Conservation (phyloP, 2,888 invertebrate species). For the Bellardia bayeri region DNA sequence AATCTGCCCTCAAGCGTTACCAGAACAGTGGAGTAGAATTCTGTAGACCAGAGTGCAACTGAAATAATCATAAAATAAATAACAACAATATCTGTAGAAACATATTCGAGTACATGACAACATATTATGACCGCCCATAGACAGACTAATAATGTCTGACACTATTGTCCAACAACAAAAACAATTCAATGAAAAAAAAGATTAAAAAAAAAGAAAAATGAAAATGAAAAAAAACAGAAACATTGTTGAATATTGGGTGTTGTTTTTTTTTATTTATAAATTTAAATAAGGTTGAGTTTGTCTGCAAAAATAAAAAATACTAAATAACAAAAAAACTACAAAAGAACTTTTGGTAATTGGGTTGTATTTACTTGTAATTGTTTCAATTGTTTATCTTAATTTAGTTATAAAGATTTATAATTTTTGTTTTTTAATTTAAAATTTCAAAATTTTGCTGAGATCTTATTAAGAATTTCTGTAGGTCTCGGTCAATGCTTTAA, state of each 20-base stretch:
- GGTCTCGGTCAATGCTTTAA: slow-evolving; percentile 71
- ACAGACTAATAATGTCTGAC: slow-evolving; percentile 49
- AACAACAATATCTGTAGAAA: background rate
- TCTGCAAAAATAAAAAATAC: background rate
- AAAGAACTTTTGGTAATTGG: too few species aligned
- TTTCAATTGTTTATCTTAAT: too few species aligned
- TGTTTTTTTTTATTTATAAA: slow-evolving; percentile 57
- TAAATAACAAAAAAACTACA: too few species aligned
- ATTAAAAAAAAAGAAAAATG: background rate
- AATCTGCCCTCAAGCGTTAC: slow-evolving; percentile 61
- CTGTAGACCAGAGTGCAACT: slow-evolving; percentile 42
- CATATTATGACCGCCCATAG: slow-evolving; percentile 28
- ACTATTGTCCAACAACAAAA: background rate
- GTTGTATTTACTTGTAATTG: too few species aligned
- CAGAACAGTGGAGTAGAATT: background rate
- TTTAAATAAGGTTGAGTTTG: slow-evolving; percentile 72
- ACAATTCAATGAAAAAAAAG: background rate
- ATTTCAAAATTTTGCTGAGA: too few species aligned
- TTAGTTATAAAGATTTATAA: too few species aligned
- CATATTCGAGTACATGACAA: slow-evolving; percentile 24
- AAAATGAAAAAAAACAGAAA: background rate
- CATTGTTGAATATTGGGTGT: slow-evolving; percentile 25
- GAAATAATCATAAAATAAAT: slow-evolving; percentile 46
- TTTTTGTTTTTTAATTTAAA: too few species aligned
- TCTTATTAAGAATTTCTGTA: background rate